A percentile compares a stretch with the other conserved stretches of the same genome.
Conservation (phyloP, 2,113 vertebrate genomes). For the Cynocephalus volans region DNA sequence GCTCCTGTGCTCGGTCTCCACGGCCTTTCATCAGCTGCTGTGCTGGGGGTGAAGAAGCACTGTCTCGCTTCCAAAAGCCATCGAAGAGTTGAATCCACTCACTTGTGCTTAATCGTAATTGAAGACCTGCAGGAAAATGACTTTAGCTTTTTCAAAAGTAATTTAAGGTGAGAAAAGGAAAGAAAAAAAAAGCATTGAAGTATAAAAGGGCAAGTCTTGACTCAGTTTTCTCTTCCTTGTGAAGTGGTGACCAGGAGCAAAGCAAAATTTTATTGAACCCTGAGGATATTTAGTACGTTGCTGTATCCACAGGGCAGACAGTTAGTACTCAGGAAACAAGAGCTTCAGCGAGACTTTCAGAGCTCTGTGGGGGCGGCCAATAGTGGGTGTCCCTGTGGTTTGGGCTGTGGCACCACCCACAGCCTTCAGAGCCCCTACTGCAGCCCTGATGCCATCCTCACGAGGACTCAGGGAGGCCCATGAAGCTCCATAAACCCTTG, state of each 20-base stretch:
- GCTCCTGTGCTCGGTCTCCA: background rate
- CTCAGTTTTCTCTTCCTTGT: background rate
- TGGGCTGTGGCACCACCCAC: too few relatives aligned
- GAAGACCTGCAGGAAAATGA: slow-evolving; percentile 55
- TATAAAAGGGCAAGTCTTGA: background rate
- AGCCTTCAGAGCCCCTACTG: background rate
- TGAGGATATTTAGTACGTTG: background rate
- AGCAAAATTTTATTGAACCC: background rate
- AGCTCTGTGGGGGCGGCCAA: background rate
- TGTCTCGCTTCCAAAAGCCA: background rate
- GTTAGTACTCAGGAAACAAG: background rate
- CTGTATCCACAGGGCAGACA: background rate
- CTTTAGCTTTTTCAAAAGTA: slow-evolving; percentile 36
- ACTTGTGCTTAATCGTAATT: slow-evolving; percentile 26
- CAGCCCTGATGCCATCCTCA: accelerated
- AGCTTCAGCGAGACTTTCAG: background rate
- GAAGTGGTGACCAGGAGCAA: background rate
- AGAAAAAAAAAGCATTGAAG: background rate
- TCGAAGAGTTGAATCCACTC: slow-evolving; percentile 2
- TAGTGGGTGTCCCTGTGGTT: background rate
- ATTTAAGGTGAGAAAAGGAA: background rate
- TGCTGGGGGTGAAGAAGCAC: background rate
- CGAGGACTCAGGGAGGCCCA: background rate
- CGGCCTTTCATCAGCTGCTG: background rate
- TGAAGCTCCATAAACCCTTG: accelerated